A percentile compares a stretch with the other conserved stretches of the same genome.
Evolutionary conservation across 2,888 invertebrate genomes (phyloP).

Genomic region (Eilema sororculum): DNA sequence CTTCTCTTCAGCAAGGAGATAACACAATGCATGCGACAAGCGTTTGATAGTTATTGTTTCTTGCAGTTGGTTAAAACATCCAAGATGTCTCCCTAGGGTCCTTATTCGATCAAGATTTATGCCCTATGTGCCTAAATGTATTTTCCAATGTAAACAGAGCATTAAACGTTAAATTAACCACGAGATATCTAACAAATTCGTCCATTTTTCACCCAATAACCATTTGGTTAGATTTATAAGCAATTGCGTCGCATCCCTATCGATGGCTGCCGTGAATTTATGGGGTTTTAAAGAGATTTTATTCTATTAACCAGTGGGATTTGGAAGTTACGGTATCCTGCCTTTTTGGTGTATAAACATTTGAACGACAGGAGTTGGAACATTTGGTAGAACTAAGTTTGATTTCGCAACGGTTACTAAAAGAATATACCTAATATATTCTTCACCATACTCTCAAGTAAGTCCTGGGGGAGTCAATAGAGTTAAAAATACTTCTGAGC

Average conservation of each 20-base stretch:
- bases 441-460: too few species aligned
- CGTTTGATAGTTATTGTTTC: neutral
- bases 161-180: conserved; percentile 59
- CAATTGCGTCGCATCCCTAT: conserved; percentile 59
- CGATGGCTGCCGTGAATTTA: conserved; percentile 58
- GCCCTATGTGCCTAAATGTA: neutral
- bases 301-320: conserved; percentile 57
- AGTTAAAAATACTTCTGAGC: too few species aligned
- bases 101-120: neutral
- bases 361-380: neutral
- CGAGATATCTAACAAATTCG: conserved; percentile 49
- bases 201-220: conserved; percentile 67
- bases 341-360: conserved; percentile 11
- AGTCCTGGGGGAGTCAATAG: too few species aligned
- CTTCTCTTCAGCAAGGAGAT: too few species aligned
- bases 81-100: neutral
- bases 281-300: conserved; percentile 59
- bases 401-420: too few species aligned
- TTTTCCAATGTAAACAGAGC: conserved; percentile 14
- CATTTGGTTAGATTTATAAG: conserved; percentile 65
- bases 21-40: too few species aligned
- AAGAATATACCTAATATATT: too few species aligned
- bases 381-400: neutral
- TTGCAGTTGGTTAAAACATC: neutral
- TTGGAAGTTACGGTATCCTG: conserved; percentile 7